phyloP scores from a whole-genome alignment of 2,797 vertebrate genomes.

The Coluber constrictor region DNA sequence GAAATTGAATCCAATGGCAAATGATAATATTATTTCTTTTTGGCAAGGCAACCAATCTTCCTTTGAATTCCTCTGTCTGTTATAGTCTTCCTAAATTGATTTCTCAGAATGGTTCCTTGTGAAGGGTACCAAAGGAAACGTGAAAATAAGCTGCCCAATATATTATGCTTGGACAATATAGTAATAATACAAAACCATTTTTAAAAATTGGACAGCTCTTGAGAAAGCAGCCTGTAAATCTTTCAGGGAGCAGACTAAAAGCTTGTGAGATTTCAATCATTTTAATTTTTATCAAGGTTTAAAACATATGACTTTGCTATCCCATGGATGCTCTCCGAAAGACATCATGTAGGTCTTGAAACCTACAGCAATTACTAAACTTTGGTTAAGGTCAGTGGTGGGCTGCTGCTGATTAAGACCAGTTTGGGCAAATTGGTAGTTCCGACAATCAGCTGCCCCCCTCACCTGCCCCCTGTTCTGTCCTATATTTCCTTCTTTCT shows the following conservation, averaged over 20 bases:
- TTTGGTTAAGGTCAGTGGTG: no score
- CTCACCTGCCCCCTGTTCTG: no score
- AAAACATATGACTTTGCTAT: background rate
- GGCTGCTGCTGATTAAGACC: no score
- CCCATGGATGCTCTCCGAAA: background rate
- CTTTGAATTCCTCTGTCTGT: background rate
- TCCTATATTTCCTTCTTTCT: no score
- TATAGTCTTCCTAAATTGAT: background rate
- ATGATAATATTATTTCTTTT: background rate
- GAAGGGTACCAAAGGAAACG: background rate
- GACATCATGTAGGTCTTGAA: background rate
- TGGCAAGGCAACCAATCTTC: background rate
- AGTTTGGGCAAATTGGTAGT: no score
- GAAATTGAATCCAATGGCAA: conserved; percentile 17
- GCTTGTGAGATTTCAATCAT: background rate
- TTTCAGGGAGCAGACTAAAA: background rate
- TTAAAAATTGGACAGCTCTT: background rate
- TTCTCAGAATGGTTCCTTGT: background rate
- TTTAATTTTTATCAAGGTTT: background rate
- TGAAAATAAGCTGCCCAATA: background rate
- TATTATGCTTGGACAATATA: background rate
- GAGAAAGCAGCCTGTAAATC: background rate
- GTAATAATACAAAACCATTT: background rate
- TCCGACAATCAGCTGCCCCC: no score
- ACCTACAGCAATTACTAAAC: background rate